Base-by-base conservation (phyloP, 30 jellyfish, hydroid and myxozoan species). In the Mastigias papua region DNA sequence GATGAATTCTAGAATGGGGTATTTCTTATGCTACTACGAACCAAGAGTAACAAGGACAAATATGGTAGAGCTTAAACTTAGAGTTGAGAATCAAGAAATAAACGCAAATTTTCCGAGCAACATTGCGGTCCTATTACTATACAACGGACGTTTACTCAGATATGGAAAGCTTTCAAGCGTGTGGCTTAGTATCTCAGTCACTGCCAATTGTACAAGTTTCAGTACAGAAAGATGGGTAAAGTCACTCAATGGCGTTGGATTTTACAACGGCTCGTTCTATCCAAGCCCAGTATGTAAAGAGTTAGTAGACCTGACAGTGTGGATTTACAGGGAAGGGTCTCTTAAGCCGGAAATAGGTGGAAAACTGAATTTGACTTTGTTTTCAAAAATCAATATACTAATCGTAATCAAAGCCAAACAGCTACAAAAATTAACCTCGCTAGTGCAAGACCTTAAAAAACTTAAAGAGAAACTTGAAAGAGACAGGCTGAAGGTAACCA, bases 21-120 rank as follows among this genome's bases (percentile, higher is more conserved):
- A 88, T 66, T 81, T 35, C 73, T 58, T 79, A 25, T 88, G 96
- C 67, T 75, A 75, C 67, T 88, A 88, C 64, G 84, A 77, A 31
- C 96, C 91, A 13, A 21, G 28, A 54, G 91, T 67, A 51, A 34
- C 78, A n/a, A 73, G 46, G 0, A 21, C 74, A 9, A 42, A 17
- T 20, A 57, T 8, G 2, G 29, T 79, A 0, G 19, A 0, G 50
- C 63, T 78, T 32, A 28, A 25, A 8, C 20, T 42, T 67, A 22
- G 49, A 37, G 58, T 26, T 34, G 54, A 34, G 25, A 64, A 4
- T 11, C 26, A 57, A 8, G 70, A 27, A 33, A 71, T 88, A 22
- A 88, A 88, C 60, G 91, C 96, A 60, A 68, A 88, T 49, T 88
- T 77, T 37, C 84, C 90, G 34, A 78, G 68, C 26, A 91, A 34